These are phyloP conservation scores for Zaprionus tsacasi DNA, from an alignment of 1,140 invertebrate genomes.

Conservation along the genomic window DNA sequence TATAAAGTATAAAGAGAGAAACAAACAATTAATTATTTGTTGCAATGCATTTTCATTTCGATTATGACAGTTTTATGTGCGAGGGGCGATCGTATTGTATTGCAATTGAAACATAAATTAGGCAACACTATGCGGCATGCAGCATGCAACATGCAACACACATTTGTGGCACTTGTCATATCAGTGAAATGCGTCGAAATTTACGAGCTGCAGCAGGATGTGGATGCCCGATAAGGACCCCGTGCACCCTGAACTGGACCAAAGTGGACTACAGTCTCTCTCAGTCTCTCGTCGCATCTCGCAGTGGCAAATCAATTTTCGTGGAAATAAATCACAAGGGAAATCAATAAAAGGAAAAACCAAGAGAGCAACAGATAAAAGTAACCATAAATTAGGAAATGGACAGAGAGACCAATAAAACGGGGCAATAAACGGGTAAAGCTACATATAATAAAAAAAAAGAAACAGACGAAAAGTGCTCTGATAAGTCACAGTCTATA, in stretches of 20 bases:
- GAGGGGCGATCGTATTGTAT: constrained; percentile 25
- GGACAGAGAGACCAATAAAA: constrained; percentile 51
- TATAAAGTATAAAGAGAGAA: not conserved
- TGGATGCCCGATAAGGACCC: constrained; percentile 34
- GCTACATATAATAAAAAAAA: constrained; percentile 1
- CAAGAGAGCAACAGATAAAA: constrained; percentile 52
- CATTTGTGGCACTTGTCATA: constrained; percentile 74
- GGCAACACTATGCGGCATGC: constrained; percentile 63
- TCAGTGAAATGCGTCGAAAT: constrained; percentile 56
- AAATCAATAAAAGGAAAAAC: constrained; percentile 48
- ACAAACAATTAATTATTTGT: constrained; percentile 71
- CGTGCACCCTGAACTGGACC: constrained; percentile 17
- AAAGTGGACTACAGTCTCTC: constrained; percentile 38
- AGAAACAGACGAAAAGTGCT: not conserved
- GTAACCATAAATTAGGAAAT: constrained; percentile 56
- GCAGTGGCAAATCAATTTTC: constrained; percentile 72
- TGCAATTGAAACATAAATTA: constrained; percentile 78
- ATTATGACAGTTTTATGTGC: constrained; percentile 77
- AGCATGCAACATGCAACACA: constrained; percentile 69
- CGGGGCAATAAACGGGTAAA: constrained; percentile 35
- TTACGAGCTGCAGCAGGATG: constrained; percentile 61
- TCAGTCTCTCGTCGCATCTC: constrained; percentile 14
- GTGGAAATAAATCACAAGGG: constrained; percentile 61
- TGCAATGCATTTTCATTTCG: constrained; percentile 70
- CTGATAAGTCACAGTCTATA: not conserved